These are phyloP conservation scores for Chamaetylas fuelleborni DNA, from an alignment of 2,113 vertebrate species.

Conservation along the genomic window DNA sequence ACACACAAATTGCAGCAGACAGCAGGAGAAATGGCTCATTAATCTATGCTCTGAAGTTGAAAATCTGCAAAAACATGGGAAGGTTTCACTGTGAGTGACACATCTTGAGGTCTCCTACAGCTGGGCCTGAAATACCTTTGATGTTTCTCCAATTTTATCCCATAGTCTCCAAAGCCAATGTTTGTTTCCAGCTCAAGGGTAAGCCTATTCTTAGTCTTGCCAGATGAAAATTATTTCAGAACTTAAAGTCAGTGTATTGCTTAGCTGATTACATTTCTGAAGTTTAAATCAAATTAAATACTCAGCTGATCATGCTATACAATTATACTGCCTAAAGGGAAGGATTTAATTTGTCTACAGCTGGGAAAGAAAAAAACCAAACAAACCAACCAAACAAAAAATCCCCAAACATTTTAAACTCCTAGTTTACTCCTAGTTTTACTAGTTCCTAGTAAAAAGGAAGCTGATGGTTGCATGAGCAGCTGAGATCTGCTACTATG, in stretches of 20 bases:
- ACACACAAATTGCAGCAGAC: background rate
- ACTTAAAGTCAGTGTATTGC: background rate
- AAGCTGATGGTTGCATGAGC: background rate
- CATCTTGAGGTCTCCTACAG: background rate
- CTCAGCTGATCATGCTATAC: background rate
- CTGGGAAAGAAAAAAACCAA: background rate
- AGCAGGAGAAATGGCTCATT: background rate
- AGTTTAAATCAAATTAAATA: background rate
- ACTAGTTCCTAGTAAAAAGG: background rate
- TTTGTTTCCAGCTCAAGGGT: slow-evolving; percentile 3
- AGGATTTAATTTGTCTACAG: background rate
- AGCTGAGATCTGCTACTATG: background rate
- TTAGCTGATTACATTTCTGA: background rate
- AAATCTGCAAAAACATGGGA: background rate
- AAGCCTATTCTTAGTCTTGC: background rate
- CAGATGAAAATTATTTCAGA: slow-evolving; percentile 2
- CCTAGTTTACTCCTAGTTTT: no score
- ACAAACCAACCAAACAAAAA: background rate
- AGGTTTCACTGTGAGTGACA: background rate
- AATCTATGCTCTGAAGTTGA: background rate
- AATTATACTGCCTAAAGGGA: background rate
- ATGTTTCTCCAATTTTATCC: background rate
- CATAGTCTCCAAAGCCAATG: background rate
- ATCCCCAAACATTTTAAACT: background rate
- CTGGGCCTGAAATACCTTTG: background rate